These are phyloP conservation scores for Drosophila aldrichi DNA, from an alignment of 2,888 invertebrate genomes.

Conservation along the genomic window DNA sequence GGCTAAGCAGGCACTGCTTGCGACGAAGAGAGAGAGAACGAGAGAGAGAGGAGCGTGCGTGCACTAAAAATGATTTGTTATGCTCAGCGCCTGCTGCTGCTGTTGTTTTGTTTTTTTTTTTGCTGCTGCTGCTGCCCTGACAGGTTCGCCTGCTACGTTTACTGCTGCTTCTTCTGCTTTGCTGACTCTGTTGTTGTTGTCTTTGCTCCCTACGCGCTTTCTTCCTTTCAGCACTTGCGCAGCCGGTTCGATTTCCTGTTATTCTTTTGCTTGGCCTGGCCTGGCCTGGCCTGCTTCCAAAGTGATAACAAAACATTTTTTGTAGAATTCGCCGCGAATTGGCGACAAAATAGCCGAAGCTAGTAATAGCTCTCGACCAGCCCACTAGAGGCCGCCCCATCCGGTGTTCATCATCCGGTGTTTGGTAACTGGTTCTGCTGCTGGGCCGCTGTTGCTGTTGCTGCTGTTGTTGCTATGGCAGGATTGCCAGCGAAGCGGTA, in stretches of 20 bases:
- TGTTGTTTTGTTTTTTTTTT: conserved; percentile 40
- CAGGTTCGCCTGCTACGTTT: conserved; percentile 29
- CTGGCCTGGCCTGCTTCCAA: conserved; percentile 43
- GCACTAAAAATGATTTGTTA: conserved; percentile 45
- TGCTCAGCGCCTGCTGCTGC: conserved; percentile 39
- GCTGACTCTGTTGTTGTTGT: conserved; percentile 7
- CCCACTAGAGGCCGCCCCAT: conserved; percentile 66
- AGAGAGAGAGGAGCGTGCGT: neutral
- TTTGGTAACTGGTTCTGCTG: conserved; percentile 65
- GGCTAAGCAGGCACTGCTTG: neutral
- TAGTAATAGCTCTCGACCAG: conserved; percentile 36
- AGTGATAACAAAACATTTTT: conserved; percentile 64
- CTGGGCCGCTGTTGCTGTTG: conserved; percentile 1
- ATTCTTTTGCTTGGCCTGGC: conserved; percentile 33
- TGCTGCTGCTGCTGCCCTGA: conserved; percentile 45
- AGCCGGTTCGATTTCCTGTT: conserved; percentile 84
- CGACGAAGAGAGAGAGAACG: conserved; percentile 1
- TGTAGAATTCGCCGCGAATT: conserved; percentile 50
- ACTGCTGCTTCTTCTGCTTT: conserved; percentile 2
- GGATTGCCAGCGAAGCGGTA: conserved; percentile 64
- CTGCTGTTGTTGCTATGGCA: conserved; percentile 36
- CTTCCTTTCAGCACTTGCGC: conserved; percentile 44
- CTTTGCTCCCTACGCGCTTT: conserved; percentile 45
- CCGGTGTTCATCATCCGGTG: conserved; percentile 75
- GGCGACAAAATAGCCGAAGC: conserved; percentile 51